Evolutionary conservation across 2,113 vertebrate species (phyloP).

Genomic region (Microcebus jonahi): DNA sequence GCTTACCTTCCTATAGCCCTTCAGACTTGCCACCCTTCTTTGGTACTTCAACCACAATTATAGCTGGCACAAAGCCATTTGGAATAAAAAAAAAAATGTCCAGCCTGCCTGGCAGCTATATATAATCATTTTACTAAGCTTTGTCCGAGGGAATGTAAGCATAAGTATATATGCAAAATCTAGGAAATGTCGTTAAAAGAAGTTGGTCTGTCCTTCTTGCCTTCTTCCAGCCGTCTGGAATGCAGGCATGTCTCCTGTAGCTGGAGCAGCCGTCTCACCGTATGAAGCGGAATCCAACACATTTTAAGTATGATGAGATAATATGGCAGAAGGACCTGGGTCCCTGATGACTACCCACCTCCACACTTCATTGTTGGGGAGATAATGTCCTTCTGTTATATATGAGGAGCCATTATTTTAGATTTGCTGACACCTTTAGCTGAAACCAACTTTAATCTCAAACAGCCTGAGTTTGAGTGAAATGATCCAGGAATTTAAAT

Average conservation of each 20-base stretch:
- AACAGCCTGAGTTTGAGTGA: not conserved
- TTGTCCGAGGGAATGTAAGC: not conserved
- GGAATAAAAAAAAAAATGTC: not conserved
- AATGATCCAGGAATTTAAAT: constrained; percentile 15
- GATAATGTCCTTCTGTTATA: too few species aligned
- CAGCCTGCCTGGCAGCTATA: not conserved
- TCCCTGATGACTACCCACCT: too few species aligned
- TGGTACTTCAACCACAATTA: not conserved
- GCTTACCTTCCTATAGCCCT: not conserved
- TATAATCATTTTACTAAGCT: not conserved
- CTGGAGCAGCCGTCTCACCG: not conserved
- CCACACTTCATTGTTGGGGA: too few species aligned
- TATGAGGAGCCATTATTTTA: not conserved
- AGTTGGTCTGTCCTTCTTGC: not conserved
- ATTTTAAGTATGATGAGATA: too few species aligned
- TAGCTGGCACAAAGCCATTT: not conserved
- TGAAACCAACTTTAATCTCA: not conserved
- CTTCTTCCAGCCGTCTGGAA: not conserved
- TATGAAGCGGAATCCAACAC: not conserved
- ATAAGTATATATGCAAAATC: not conserved
- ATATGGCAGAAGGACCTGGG: too few species aligned
- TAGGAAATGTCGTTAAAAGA: not conserved
- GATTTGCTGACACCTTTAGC: not conserved
- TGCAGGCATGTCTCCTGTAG: not conserved
- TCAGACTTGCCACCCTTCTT: not conserved